Conservation (phyloP, 1,140 invertebrate species). For the Drosophila asahinai region DNA sequence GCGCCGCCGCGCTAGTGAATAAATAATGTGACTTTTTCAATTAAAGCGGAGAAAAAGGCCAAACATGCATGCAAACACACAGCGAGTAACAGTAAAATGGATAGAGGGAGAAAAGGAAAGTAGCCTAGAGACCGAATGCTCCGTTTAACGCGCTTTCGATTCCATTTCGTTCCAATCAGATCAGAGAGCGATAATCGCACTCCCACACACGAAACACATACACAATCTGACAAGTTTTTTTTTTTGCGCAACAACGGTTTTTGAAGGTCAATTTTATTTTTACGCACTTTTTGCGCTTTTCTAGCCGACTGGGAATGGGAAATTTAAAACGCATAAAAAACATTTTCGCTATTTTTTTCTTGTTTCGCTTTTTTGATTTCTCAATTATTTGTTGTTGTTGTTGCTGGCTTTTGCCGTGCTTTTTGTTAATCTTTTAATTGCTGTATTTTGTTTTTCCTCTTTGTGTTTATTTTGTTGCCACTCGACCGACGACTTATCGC, state of each 20-base stretch:
- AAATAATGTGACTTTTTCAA: constrained; percentile 64
- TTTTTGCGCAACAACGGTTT: constrained; percentile 52
- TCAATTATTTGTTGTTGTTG: constrained; percentile 15
- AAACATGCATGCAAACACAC: constrained; percentile 33
- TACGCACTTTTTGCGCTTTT: constrained; percentile 65
- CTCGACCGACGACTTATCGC: constrained; percentile 71
- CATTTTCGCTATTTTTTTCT: constrained; percentile 25
- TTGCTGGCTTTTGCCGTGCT: constrained; percentile 32
- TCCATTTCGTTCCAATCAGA: constrained; percentile 19
- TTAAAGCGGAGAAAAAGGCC: constrained; percentile 39
- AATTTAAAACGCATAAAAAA: constrained; percentile 80
- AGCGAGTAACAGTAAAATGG: constrained; percentile 4
- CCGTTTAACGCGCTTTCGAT: background rate
- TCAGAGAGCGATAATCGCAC: background rate
- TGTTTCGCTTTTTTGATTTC: background rate
- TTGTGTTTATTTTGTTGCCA: constrained; percentile 70
- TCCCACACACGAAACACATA: constrained; percentile 4
- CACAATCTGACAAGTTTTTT: background rate
- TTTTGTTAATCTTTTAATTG: constrained; percentile 79
- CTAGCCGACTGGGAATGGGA: constrained; percentile 51
- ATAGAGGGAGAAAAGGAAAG: constrained; percentile 16
- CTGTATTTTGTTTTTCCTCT: constrained; percentile 66
- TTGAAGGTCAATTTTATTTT: constrained; percentile 79
- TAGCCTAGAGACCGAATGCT: constrained; percentile 1
- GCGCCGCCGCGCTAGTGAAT: constrained; percentile 23